These are phyloP conservation scores for Habropoda laboriosa DNA, from an alignment of 1,140 invertebrate genomes.

Conservation along the genomic window DNA sequence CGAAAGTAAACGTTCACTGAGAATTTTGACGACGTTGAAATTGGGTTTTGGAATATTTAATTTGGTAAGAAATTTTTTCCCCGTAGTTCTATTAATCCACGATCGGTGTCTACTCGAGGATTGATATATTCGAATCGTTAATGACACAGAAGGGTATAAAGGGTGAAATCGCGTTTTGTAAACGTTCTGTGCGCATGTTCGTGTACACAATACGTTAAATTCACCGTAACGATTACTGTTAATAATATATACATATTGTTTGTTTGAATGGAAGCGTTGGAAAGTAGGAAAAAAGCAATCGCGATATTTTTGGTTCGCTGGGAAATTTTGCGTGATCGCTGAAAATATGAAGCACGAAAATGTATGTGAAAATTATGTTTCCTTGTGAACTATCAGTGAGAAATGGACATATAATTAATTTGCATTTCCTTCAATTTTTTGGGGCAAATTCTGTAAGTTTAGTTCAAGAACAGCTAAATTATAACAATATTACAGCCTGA, in stretches of 20 bases:
- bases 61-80: too few relatives aligned
- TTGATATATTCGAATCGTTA: neutral
- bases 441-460: neutral
- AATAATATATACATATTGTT: neutral
- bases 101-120: neutral
- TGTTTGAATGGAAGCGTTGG: neutral
- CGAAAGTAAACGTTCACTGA: too few relatives aligned
- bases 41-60: too few relatives aligned
- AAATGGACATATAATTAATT: neutral
- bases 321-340: neutral
- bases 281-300: neutral
- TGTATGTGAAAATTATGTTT: neutral
- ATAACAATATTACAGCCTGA: too few relatives aligned
- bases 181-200: neutral
- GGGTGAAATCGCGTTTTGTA: neutral
- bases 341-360: neutral
- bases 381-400: too few relatives aligned
- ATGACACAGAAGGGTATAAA: neutral
- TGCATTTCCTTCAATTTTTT: neutral
- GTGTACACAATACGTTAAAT: neutral
- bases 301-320: neutral
- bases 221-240: constrained; percentile 4
- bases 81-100: too few relatives aligned
- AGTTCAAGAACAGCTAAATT: neutral
- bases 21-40: too few relatives aligned